These are phyloP conservation scores for Brachyopa scutellaris DNA, from an alignment of 2,888 invertebrate genomes.

Conservation along the genomic window DNA sequence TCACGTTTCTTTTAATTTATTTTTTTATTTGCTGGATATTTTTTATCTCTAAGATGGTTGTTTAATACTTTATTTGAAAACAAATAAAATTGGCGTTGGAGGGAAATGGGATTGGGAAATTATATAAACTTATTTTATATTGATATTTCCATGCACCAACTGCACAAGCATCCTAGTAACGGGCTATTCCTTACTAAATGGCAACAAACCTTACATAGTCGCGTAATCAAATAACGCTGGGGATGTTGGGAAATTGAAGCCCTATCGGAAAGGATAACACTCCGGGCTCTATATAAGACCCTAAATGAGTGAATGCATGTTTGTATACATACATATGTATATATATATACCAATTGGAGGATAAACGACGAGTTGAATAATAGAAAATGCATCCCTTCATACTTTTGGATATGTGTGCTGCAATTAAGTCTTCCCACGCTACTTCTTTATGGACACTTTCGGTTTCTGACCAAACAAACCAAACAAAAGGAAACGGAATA, in stretches of 20 bases:
- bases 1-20: too few relatives aligned
- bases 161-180: neutral
- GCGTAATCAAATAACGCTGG: neutral
- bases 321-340: too few relatives aligned
- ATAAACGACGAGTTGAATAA: too few relatives aligned
- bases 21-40: too few relatives aligned
- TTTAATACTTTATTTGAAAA: too few relatives aligned
- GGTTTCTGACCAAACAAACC: neutral
- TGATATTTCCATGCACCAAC: neutral
- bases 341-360: neutral
- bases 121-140: too few relatives aligned
- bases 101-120: too few relatives aligned
- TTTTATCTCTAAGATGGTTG: too few relatives aligned
- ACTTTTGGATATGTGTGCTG: conserved; percentile 15
- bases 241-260: conserved; percentile 11
- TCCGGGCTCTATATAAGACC: too few relatives aligned
- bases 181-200: neutral
- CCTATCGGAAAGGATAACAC: conserved; percentile 4
- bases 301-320: too few relatives aligned
- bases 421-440: conserved; percentile 59
- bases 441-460: conserved; percentile 8
- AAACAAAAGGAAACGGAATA: conserved; percentile 42
- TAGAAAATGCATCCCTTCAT: too few relatives aligned
- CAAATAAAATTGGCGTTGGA: too few relatives aligned
- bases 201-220: neutral